Conservation (phyloP, 2,113 vertebrate species). For the Oceanites oceanicus region DNA sequence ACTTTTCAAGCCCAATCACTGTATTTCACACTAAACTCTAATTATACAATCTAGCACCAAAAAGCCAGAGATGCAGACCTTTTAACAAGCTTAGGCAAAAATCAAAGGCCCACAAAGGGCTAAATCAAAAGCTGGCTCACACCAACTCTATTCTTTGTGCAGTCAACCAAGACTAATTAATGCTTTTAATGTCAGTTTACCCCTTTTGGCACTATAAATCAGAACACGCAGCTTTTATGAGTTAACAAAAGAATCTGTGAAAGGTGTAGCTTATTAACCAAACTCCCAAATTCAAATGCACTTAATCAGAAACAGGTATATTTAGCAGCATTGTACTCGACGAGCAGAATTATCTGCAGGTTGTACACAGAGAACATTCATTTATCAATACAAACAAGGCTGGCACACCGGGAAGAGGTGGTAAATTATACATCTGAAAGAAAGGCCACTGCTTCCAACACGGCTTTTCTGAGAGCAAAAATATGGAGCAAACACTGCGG, state of each 20-base stretch:
- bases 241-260: neutral
- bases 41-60: conserved; percentile 10
- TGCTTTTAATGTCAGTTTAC: conserved; percentile 42
- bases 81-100: conserved; percentile 36
- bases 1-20: neutral
- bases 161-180: conserved; percentile 49
- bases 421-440: conserved; percentile 39
- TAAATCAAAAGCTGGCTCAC: conserved; percentile 49
- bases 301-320: conserved; percentile 22
- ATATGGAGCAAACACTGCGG: neutral
- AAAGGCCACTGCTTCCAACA: neutral
- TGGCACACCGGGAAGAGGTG: neutral
- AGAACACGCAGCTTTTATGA: neutral
- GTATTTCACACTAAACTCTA: neutral
- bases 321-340: neutral
- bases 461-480: neutral
- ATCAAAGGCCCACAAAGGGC: neutral
- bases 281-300: neutral
- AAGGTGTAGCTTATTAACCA: conserved; percentile 36
- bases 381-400: conserved; percentile 38
- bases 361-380: neutral
- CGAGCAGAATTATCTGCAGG: neutral
- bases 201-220: conserved; percentile 22
- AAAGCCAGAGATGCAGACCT: neutral
- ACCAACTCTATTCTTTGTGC: conserved; percentile 3